Evolutionary conservation across 2,797 vertebrate genomes (phyloP).

Genomic region (Characodon lateralis): DNA sequence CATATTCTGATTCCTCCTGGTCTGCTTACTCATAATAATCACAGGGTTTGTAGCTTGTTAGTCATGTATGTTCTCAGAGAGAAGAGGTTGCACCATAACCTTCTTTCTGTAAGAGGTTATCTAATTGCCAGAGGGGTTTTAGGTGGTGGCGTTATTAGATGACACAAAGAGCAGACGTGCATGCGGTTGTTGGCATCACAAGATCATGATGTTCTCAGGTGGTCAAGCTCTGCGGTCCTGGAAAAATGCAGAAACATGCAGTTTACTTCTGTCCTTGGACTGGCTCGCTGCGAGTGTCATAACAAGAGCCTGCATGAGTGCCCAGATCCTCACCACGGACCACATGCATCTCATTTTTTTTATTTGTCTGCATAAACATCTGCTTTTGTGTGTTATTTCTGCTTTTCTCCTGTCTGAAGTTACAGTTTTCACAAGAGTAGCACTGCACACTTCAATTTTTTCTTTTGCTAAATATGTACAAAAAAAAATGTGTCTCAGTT

Average conservation of each 20-base stretch:
- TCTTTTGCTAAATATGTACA: neutral
- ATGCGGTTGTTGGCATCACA: constrained; percentile 1
- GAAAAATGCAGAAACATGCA: constrained; percentile 28
- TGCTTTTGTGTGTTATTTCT: neutral
- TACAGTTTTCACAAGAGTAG: constrained; percentile 9
- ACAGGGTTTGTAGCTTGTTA: neutral
- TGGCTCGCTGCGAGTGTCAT: constrained; percentile 28
- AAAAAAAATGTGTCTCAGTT: neutral
- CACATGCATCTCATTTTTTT: neutral
- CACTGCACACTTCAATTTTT: neutral
- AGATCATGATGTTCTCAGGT: constrained; percentile 7
- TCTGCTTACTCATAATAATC: neutral
- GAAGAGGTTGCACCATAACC: constrained; percentile 2
- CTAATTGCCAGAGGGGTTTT: neutral
- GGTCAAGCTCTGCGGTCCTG: constrained; percentile 14
- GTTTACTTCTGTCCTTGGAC: constrained; percentile 45
- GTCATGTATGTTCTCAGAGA: neutral
- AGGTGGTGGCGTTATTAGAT: constrained; percentile 2
- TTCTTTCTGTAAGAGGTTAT: constrained; percentile 8
- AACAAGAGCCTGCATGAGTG: constrained; percentile 29
- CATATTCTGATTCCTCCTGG: neutral
- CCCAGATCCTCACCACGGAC: neutral
- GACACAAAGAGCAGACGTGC: constrained; percentile 15
- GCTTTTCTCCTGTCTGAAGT: constrained; percentile 4
- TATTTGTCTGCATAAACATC: neutral